These are phyloP conservation scores for Grammatotria lemairii DNA, from an alignment of 2,113 vertebrate species.

Conservation along the genomic window DNA sequence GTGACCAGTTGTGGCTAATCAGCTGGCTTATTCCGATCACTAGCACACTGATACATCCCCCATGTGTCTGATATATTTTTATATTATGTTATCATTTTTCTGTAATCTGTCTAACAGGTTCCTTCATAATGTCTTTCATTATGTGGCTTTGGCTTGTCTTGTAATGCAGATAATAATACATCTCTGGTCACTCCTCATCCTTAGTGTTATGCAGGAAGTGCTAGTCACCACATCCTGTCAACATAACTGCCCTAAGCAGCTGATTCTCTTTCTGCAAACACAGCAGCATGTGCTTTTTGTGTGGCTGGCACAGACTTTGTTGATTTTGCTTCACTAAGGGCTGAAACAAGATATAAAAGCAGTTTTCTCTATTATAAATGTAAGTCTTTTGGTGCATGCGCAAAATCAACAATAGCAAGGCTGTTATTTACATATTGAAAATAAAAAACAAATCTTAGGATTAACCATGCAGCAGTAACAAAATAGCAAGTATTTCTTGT, in stretches of 20 bases:
- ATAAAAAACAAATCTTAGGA: neutral
- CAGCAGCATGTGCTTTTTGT: neutral
- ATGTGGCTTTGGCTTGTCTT: neutral
- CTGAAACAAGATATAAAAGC: neutral
- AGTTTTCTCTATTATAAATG: neutral
- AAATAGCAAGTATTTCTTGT: neutral
- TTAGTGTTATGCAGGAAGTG: conserved; percentile 14
- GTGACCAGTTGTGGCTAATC: neutral
- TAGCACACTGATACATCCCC: neutral
- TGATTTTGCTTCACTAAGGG: neutral
- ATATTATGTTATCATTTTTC: neutral
- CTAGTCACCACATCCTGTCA: conserved; percentile 30
- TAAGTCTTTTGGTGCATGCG: neutral
- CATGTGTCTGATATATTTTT: neutral
- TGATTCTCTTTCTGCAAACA: neutral
- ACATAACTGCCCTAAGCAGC: neutral
- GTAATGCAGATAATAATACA: neutral
- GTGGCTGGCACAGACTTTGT: neutral
- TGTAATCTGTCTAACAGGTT: neutral
- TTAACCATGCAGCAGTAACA: neutral
- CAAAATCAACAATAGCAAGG: neutral
- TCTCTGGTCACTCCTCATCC: neutral
- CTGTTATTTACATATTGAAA: neutral
- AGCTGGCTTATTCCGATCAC: neutral
- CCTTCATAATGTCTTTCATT: neutral